Evolutionary conservation across 2,113 vertebrate genomes (phyloP).

Genomic region (Phasianus colchicus): DNA sequence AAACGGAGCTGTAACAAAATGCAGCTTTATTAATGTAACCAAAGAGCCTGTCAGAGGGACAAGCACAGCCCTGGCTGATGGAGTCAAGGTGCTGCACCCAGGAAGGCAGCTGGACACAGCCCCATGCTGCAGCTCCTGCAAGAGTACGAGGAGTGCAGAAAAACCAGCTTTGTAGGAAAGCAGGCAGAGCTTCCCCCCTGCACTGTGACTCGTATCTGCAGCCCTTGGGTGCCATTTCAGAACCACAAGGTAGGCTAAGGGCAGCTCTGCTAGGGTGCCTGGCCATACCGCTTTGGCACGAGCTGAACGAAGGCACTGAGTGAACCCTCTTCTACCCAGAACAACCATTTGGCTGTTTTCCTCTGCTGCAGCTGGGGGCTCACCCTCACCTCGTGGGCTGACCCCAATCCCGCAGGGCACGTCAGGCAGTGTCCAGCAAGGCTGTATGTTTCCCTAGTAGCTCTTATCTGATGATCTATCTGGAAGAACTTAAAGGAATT

Average conservation of each 20-base stretch:
- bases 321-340: background rate
- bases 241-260: background rate
- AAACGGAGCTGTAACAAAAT: constrained; percentile 16
- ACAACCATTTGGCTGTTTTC: background rate
- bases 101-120: background rate
- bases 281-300: background rate
- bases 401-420: accelerated
- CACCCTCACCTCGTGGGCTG: background rate
- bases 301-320: background rate
- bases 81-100: background rate
- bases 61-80: background rate
- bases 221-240: background rate
- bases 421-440: background rate
- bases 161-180: background rate
- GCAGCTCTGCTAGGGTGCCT: background rate
- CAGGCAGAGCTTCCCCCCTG: background rate
- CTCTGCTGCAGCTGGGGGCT: background rate
- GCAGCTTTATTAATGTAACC: constrained; percentile 12
- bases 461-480: constrained; percentile 34
- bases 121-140: background rate
- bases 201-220: background rate
- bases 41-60: constrained; percentile 15
- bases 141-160: background rate
- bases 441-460: constrained; percentile 5
- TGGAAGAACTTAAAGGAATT: constrained; percentile 37